These are phyloP conservation scores for Propithecus perrieri DNA, from an alignment of 2,797 vertebrate species.

Conservation along the genomic window DNA sequence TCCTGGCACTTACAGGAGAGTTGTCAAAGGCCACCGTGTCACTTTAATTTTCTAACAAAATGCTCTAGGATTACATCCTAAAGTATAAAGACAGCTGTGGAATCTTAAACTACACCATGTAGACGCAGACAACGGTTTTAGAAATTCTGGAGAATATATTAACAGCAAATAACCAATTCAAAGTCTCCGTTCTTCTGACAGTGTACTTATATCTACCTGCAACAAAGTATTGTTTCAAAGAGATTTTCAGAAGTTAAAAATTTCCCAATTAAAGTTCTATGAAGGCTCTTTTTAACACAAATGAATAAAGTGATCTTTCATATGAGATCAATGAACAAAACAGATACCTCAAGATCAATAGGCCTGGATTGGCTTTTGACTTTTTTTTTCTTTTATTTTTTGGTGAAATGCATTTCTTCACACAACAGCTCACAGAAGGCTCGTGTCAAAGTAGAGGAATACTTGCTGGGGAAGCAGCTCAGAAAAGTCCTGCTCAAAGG, in stretches of 20 bases:
- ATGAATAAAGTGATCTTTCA: conserved; percentile 23
- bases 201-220: not conserved
- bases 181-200: not conserved
- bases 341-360: conserved; percentile 5
- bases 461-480: not conserved
- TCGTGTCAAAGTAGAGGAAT: not conserved
- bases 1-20: not conserved
- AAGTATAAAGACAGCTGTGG: not conserved
- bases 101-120: not conserved
- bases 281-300: conserved; percentile 41
- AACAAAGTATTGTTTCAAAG: conserved; percentile 18
- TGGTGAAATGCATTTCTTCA: conserved; percentile 44
- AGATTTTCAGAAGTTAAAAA: not conserved
- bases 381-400: not conserved
- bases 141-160: not conserved
- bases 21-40: not conserved
- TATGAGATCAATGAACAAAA: not conserved
- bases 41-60: not conserved
- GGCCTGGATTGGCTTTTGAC: not conserved
- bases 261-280: conserved; percentile 14
- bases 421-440: not conserved
- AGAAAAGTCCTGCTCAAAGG: not conserved
- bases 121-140: not conserved
- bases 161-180: not conserved
- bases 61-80: not conserved